phyloP scores from a whole-genome alignment of 2,888 invertebrate genomes.

The Portevinia maculata region DNA sequence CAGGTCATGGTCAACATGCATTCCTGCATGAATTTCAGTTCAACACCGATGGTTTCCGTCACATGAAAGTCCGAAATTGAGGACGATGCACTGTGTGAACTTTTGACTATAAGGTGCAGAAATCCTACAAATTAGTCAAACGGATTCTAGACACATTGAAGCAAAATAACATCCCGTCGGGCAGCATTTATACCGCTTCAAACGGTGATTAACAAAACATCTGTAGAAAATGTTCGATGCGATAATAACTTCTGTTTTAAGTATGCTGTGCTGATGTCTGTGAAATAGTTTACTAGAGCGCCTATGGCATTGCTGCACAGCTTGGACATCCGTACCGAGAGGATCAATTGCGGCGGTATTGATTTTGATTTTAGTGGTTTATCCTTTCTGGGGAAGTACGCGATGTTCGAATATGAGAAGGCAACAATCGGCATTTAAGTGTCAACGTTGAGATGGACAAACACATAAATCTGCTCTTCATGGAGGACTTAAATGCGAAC shows the following conservation, averaged over 20 bases:
- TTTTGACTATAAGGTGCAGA: not conserved
- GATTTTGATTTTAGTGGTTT: not conserved
- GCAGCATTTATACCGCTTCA: not conserved
- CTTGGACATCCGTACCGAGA: not conserved
- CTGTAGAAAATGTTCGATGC: not conserved
- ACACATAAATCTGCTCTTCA: conserved; percentile 5
- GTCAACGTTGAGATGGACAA: not conserved
- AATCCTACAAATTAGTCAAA: not conserved
- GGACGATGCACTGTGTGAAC: not conserved
- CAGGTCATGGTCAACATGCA: not conserved
- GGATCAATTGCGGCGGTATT: not conserved
- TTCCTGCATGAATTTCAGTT: not conserved
- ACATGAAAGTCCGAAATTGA: not conserved
- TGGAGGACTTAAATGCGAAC: conserved; percentile 4
- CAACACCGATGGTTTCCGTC: not conserved
- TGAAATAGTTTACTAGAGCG: not conserved
- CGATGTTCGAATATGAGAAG: not conserved
- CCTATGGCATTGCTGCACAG: not conserved
- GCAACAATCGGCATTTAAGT: not conserved
- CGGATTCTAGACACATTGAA: not conserved
- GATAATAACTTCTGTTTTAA: not conserved
- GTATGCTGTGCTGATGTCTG: not conserved
- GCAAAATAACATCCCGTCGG: not conserved
- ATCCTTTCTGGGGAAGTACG: not conserved
- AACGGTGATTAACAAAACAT: not conserved